Base-by-base conservation (phyloP, 2,797 vertebrate genomes). In the Todus mexicanus region DNA sequence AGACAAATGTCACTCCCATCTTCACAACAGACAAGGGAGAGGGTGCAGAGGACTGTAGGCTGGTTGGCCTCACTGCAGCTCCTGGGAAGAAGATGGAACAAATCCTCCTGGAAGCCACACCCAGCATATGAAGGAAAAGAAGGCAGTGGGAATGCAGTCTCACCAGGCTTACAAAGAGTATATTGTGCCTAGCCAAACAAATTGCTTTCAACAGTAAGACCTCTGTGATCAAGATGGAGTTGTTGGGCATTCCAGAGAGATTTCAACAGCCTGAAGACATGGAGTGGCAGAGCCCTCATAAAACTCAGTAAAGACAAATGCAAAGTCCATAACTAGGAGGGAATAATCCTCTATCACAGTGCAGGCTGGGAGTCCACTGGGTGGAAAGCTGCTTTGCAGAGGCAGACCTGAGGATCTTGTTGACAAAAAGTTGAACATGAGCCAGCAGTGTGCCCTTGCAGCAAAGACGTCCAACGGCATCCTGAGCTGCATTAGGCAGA, bases 1-100 rank as follows among this genome's bases (percentile, higher is more conserved):
- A 76, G 19, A 19, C 47, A 85, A 38, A 42, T 2, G 2, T 48
- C 26, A 21, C 31, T 79, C 59, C 17, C 0, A 0, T 12, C 38
- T 50, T 75, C 75, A 26, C 3, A 4, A 84, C 57, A 7, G 42
- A 11, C 42, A 73, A 18, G 42, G 43, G 82, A 26, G 23, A 75
- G 12, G 12, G 48, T 68, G 29, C 26, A 66, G 29, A 13, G 25
- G 18, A 22, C n/a, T 60, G 25, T 29, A 60, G 38, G 33, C 40
- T 72, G 45, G 21, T 75, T 27, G 85, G 22, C 15, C 26, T 71
- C 4, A 1, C 15, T 54, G 21, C 13, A 50, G n/a, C 33, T 68
- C 18, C 75, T 3, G 8, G 40, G 23, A 47, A 80, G 12, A 57
- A 42, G 31, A n/a, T 16, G 18, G 33, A 92, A 11, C 11, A 79